phyloP scores from a whole-genome alignment of 1,140 invertebrate species.

The Berghia stephanieae region DNA sequence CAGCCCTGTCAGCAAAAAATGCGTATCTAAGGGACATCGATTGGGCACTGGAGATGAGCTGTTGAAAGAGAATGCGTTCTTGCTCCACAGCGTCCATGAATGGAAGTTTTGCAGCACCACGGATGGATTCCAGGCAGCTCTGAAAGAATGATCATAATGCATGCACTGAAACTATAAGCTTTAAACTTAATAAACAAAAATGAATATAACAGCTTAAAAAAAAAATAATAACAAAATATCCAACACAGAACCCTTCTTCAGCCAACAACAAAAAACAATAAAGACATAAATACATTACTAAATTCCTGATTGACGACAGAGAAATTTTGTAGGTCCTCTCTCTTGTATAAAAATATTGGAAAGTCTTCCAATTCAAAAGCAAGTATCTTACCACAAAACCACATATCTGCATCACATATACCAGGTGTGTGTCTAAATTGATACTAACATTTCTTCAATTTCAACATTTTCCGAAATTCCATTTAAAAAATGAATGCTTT shows the following conservation, averaged over 20 bases:
- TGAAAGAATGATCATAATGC: conserved; percentile 37
- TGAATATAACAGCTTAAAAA: too few relatives aligned
- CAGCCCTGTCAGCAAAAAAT: conserved; percentile 61
- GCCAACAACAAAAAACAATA: too few relatives aligned
- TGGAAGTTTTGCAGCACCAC: conserved; percentile 42
- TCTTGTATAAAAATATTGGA: neutral
- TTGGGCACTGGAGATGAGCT: conserved; percentile 50
- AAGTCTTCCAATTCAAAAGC: neutral
- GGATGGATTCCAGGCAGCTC: conserved; percentile 55
- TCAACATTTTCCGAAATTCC: too few relatives aligned
- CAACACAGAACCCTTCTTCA: neutral
- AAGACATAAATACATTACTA: too few relatives aligned
- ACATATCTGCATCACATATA: neutral
- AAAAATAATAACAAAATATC: neutral
- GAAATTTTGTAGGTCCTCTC: too few relatives aligned
- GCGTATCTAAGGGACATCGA: conserved; percentile 56
- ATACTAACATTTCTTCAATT: too few relatives aligned
- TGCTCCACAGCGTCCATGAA: conserved; percentile 45
- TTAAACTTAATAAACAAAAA: too few relatives aligned
- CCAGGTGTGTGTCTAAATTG: neutral
- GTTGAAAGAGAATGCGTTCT: conserved; percentile 40
- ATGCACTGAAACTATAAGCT: too few relatives aligned
- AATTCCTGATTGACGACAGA: too few relatives aligned
- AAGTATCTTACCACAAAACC: too few relatives aligned
- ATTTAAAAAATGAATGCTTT: too few relatives aligned